A percentile compares a stretch with the other conserved stretches of the same genome.
Evolutionary conservation across 2,888 invertebrate genomes (phyloP).

Genomic region (Desoria tigrina): DNA sequence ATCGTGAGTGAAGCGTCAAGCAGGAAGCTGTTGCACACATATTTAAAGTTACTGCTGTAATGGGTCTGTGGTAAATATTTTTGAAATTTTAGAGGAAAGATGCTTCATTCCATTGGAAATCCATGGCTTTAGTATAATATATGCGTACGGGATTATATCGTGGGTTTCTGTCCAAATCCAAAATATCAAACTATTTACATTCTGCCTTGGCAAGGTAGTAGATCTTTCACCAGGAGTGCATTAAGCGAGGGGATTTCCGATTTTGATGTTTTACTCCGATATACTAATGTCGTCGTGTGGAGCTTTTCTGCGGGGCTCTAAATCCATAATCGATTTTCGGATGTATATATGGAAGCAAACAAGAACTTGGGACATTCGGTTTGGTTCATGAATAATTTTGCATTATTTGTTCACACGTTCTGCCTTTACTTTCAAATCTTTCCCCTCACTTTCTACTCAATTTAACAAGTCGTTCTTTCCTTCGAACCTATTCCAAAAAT

Average conservation of each 20-base stretch:
- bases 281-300: background rate
- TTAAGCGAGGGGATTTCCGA: too few relatives aligned
- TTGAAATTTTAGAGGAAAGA: too few relatives aligned
- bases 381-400: constrained; percentile 22
- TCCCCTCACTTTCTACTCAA: constrained; percentile 11
- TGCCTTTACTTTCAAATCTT: background rate
- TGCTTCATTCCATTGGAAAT: too few relatives aligned
- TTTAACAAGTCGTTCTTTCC: background rate
- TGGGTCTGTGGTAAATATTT: too few relatives aligned
- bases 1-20: too few relatives aligned
- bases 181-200: too few relatives aligned
- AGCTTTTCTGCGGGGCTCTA: background rate
- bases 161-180: too few relatives aligned
- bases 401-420: constrained; percentile 23
- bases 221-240: background rate
- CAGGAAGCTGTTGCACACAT: too few relatives aligned
- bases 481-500: background rate
- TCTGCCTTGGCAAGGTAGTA: background rate
- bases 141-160: too few relatives aligned
- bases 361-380: constrained; percentile 11
- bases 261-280: too few relatives aligned
- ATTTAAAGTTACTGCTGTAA: too few relatives aligned
- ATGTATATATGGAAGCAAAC: constrained; percentile 19
- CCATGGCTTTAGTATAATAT: too few relatives aligned
- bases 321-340: constrained; percentile 23